These are phyloP conservation scores for Condylura cristata DNA, from an alignment of 2,113 vertebrate genomes.

Conservation along the genomic window DNA sequence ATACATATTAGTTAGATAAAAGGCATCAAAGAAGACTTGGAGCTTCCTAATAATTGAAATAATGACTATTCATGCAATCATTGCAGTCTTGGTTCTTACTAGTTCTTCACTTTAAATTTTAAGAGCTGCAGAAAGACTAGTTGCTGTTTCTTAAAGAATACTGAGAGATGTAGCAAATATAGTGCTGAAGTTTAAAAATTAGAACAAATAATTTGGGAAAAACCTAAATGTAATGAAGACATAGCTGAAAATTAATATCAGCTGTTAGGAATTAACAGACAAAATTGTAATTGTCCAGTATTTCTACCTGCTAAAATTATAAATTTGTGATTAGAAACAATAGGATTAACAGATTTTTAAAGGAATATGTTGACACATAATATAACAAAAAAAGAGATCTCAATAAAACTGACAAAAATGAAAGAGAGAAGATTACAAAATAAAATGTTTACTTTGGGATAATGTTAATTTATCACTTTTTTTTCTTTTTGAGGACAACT, in stretches of 20 bases:
- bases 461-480: not conserved
- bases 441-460: not conserved
- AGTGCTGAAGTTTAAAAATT: not conserved
- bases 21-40: not conserved
- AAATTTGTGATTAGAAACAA: not conserved
- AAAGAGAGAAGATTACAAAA: not conserved
- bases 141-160: not conserved
- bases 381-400: not conserved
- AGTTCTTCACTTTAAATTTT: not conserved
- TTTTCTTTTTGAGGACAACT: not conserved
- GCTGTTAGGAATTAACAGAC: not conserved
- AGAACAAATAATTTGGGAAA: not conserved
- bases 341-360: constrained; percentile 14
- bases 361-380: rapidly evolving
- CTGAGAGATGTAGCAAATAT: not conserved
- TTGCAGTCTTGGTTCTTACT: not conserved
- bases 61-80: not conserved
- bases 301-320: not conserved
- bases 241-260: constrained; percentile 38
- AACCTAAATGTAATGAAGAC: not conserved
- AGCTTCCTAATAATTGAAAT: not conserved
- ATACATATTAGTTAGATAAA: not conserved
- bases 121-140: not conserved
- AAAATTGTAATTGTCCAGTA: not conserved
- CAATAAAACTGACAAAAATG: not conserved